Evolutionary conservation across 1,140 invertebrate genomes (phyloP), one percentile per base, ranked within the genome.

Genomic region (Zaprionus taronus): DNA sequence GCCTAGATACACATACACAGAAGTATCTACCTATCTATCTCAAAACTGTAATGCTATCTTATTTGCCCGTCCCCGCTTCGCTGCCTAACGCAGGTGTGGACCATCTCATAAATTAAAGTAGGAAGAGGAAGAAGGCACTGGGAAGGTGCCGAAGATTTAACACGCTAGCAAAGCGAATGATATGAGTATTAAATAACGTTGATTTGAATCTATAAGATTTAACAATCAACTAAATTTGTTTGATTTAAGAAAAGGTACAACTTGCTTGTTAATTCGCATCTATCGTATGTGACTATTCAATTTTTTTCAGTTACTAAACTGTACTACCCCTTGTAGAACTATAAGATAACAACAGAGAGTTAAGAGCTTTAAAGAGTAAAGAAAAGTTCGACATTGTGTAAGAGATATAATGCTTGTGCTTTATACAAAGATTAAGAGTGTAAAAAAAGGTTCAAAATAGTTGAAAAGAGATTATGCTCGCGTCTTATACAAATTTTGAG

Each of bases 21-120:
- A 17, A 38, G n/a, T 57, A 57, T 58, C 31, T 38, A 38, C 1
- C 7, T 56, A 56, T 53, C 14, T 12, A 47, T n/a, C 11, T 55
- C 44, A 14, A n/a, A 51, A 47, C 20, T 60, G 26, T 65, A 41
- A 55, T 41, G 34, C 36, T 72, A 71, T 76, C 68, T 76, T 72
- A 60, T 76, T 76, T 76, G n/a, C 34, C 26, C 5, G 31, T 44
- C n/a, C 12, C 14, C 51, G 53, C 62, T 38, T 38, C 36, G 36
- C 36, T 38, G 24, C 5, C 14, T 20, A 31, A 11, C 6, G 24
- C 68, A 71, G 68, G 60, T 71, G 68, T 71, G 34, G 51, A 41
- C 9, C 55, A 31, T 57, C 36, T 47, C 38, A 60, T 68, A 68
- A 68, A 60, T 60, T 49, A 57, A 24, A 55, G 26, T 26, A 57